Conservation (phyloP, 2,797 vertebrate species). For the Halcyon leucocephala region DNA sequence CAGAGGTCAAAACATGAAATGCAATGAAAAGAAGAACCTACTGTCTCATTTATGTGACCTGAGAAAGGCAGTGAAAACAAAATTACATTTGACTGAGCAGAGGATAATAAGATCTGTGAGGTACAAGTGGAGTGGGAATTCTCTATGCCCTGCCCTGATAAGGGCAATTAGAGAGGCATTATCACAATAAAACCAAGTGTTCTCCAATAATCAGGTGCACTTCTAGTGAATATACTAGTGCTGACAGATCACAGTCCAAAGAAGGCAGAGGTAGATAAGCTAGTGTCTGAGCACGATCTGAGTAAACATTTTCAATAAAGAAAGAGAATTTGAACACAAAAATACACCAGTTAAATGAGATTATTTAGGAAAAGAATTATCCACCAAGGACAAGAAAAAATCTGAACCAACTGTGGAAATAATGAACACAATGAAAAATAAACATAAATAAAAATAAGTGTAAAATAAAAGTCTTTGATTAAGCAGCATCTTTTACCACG, state of each 20-base stretch:
- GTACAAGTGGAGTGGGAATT: conserved; percentile 48
- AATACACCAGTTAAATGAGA: neutral
- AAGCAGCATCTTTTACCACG: neutral
- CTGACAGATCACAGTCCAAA: neutral
- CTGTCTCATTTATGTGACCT: conserved; percentile 47
- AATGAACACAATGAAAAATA: neutral
- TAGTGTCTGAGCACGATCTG: neutral
- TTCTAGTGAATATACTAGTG: neutral
- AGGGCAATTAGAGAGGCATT: conserved; percentile 67
- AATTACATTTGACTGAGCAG: conserved; percentile 60
- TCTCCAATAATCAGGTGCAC: conserved; percentile 39
- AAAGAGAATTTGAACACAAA: neutral
- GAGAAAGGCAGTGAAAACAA: conserved; percentile 50
- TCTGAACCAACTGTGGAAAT: neutral
- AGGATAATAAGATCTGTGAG: conserved; percentile 63
- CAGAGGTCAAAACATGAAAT: conserved; percentile 23
- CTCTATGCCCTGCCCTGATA: conserved; percentile 62
- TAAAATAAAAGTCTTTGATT: neutral
- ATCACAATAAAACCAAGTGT: conserved; percentile 57
- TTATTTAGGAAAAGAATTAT: neutral
- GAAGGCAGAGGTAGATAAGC: neutral
- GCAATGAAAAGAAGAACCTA: conserved; percentile 19
- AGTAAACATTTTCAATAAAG: neutral
- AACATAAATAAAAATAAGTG: neutral
- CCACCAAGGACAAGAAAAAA: neutral